Evolutionary conservation across 2,888 invertebrate genomes (phyloP), one percentile per base, ranked within the genome.

Genomic region (Elegia similella): DNA sequence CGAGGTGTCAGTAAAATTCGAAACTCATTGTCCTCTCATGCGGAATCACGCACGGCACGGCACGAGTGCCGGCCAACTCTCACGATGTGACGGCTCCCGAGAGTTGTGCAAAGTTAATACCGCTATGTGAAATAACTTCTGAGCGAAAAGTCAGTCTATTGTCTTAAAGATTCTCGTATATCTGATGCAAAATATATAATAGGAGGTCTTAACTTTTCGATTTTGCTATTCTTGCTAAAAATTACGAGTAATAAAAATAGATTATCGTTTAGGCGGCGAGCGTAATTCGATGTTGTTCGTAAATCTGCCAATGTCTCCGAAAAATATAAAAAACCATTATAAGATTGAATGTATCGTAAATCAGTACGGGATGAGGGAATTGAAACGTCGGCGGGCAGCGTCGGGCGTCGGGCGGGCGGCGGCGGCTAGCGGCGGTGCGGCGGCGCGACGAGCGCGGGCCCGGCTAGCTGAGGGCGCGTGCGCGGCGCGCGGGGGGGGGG

Each of bases 301-400:
- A 63, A 58, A 54, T 43, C 63, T 59, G 59, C 54, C 62, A 60
- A 48, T 59, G 55, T 60, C 54, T 59, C 62, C 60, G 56, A 66
- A 55, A 48, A 38, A 42, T 13, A 52, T 58, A 68, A 71, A 76
- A 70, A 67, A 69, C 67, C 62, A 68, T 73, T 68, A 70, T 64
- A 71, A 70, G 69, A 67, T 67, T 63, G 68, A 70, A 69, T 68
- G 64, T 76, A 75, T 77, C 82, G 82, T 84, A 86, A 88, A 87
- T 86, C 84, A 86, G 85, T 76, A 73, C 67, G 76, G 74, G 76
- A 80, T 80, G 80, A 76, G 77, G 75, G 84, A 80, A 86, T 83
- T 82, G 84, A 85, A 85, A 82, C 75, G 80, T 83, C 74, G 76
- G 71, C 66, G 72, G 66, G 13, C 72, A 69, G 68, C 72, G 70